Percentiles rank a stretch among this genome's conserved stretches.
These are phyloP conservation scores for Sebastes matsubarae DNA, from an alignment of 2,797 vertebrate species.

Conservation along the genomic window DNA sequence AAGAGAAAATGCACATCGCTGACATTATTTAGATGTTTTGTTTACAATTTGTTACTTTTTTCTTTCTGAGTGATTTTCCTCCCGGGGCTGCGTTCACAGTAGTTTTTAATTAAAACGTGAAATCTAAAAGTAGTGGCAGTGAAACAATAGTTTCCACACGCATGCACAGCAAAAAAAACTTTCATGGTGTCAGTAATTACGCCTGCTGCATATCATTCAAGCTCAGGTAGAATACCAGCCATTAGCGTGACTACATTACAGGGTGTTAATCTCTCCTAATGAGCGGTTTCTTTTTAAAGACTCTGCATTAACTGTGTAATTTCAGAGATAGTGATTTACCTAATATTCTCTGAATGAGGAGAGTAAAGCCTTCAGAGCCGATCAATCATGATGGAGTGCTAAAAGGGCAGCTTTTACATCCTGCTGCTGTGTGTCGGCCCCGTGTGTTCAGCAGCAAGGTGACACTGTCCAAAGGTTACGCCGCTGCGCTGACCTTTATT, in stretches of 20 bases:
- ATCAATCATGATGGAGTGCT: constrained; percentile 42
- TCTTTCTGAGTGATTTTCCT: constrained; percentile 35
- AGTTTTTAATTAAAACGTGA: constrained; percentile 55
- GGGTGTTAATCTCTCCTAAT: constrained; percentile 52
- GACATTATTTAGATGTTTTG: constrained; percentile 47
- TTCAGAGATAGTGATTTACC: constrained; percentile 28
- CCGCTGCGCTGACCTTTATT: constrained; percentile 26
- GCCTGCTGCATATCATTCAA: constrained; percentile 20
- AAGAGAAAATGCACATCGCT: neutral
- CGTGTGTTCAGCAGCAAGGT: constrained; percentile 39
- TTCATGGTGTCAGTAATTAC: constrained; percentile 35
- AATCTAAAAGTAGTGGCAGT: constrained; percentile 35
- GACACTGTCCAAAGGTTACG: constrained; percentile 52
- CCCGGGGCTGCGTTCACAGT: constrained; percentile 28
- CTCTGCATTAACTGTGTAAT: constrained; percentile 17
- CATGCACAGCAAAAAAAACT: constrained; percentile 29
- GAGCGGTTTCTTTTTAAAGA: constrained; percentile 33
- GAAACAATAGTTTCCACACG: constrained; percentile 33
- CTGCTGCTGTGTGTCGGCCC: constrained; percentile 26
- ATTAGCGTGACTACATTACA: constrained; percentile 29
- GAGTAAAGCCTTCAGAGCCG: constrained; percentile 11
- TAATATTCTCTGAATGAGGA: constrained; percentile 19
- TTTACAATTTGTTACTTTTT: constrained; percentile 18
- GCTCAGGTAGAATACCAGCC: constrained; percentile 14
- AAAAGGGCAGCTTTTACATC: constrained; percentile 61